Percentiles rank a stretch among this genome's conserved stretches.
These are phyloP conservation scores for Calyptomena viridis DNA, from an alignment of 2,113 vertebrate genomes.

Conservation along the genomic window DNA sequence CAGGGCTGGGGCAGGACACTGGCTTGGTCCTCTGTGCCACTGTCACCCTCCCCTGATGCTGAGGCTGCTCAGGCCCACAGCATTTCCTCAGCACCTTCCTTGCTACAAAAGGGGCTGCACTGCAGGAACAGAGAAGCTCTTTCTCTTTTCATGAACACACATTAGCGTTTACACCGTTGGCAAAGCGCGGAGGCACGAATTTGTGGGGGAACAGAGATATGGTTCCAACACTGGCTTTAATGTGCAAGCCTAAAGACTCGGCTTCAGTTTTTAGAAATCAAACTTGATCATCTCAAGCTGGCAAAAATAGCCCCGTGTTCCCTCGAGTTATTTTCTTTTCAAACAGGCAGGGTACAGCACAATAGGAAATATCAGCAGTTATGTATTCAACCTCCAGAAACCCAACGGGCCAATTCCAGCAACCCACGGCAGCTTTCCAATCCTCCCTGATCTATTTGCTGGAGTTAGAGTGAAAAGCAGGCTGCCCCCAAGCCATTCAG, in stretches of 20 bases:
- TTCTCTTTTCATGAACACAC: not conserved
- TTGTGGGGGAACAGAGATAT: not conserved
- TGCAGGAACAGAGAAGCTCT: not conserved
- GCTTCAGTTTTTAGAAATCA: constrained; percentile 38
- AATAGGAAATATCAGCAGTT: constrained; percentile 26
- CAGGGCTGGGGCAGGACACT: not conserved
- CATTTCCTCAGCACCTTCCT: not conserved
- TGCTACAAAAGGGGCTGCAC: not conserved
- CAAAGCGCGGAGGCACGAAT: not conserved
- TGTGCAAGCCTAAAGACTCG: not conserved
- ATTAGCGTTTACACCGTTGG: not conserved
- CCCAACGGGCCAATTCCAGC: constrained; percentile 32
- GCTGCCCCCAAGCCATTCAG: constrained; percentile 44
- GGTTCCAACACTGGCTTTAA: not conserved
- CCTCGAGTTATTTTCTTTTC: constrained; percentile 50
- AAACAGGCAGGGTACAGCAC: constrained; percentile 7
- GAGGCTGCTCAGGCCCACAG: not conserved
- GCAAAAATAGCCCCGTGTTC: constrained; percentile 28
- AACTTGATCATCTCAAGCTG: constrained; percentile 43
- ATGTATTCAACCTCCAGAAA: constrained; percentile 48
- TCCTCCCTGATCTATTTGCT: constrained; percentile 18
- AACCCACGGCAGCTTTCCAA: constrained; percentile 7
- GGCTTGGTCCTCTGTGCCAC: not conserved
- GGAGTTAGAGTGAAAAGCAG: constrained; percentile 19
- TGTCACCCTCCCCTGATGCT: not conserved